A percentile compares a stretch with the other conserved stretches of the same genome.
phyloP scores from a whole-genome alignment of 1,140 invertebrate species.

The Sitodiplosis mosellana region DNA sequence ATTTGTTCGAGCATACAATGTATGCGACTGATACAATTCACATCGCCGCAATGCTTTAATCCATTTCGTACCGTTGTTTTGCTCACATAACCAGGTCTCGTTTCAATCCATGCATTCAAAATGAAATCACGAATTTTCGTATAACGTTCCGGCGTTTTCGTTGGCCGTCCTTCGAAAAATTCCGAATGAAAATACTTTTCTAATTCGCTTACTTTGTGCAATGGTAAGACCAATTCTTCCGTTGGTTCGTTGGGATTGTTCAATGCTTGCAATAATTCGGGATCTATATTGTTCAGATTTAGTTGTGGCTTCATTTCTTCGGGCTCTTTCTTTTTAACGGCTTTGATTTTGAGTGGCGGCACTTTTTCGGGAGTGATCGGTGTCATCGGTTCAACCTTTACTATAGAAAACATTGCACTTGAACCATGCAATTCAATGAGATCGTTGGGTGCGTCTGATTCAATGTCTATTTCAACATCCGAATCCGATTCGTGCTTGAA shows the following conservation, averaged over 20 bases:
- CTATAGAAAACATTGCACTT: not conserved
- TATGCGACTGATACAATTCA: slow-evolving; percentile 39
- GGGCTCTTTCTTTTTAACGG: not conserved
- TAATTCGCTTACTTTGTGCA: slow-evolving; percentile 27
- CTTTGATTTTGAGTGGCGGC: not conserved
- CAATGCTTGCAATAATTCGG: slow-evolving; percentile 8
- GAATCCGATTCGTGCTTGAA: slow-evolving; percentile 30
- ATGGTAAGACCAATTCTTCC: slow-evolving; percentile 25
- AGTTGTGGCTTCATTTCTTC: not conserved
- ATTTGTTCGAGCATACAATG: slow-evolving; percentile 41
- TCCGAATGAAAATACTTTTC: slow-evolving; percentile 36
- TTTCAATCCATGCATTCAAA: slow-evolving; percentile 32
- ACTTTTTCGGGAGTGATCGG: not conserved
- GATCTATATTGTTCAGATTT: slow-evolving; percentile 5
- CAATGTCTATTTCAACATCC: slow-evolving; percentile 36
- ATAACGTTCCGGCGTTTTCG: slow-evolving; percentile 39
- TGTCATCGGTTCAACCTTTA: not conserved
- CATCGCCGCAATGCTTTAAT: slow-evolving; percentile 42
- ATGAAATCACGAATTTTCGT: slow-evolving; percentile 41
- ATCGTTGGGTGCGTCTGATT: slow-evolving; percentile 21
- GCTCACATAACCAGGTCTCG: slow-evolving; percentile 36
- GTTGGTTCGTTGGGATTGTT: slow-evolving; percentile 21
- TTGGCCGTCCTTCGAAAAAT: slow-evolving; percentile 36
- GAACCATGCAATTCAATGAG: too few relatives aligned
- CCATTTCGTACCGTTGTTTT: slow-evolving; percentile 37